Conservation (phyloP, 2,113 vertebrate genomes). For the Mus pahari region DNA sequence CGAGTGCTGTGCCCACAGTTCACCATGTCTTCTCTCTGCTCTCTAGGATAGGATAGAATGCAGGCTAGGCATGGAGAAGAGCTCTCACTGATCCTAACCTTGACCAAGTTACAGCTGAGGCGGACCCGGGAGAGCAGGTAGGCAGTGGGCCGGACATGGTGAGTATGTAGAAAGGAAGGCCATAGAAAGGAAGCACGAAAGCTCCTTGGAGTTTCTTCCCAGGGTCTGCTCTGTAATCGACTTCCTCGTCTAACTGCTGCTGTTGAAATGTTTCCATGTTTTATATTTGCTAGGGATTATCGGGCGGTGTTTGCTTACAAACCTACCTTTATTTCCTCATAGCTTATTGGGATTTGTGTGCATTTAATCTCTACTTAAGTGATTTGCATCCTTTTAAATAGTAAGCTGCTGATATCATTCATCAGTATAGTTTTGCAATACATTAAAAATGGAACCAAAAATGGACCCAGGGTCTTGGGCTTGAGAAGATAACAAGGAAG, state of each 20-base stretch:
- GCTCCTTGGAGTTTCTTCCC: neutral
- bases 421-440: neutral
- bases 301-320: neutral
- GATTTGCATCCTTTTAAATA: neutral
- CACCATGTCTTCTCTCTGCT: too few species aligned
- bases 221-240: neutral
- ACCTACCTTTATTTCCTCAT: neutral
- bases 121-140: neutral
- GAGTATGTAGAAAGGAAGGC: neutral
- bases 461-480: neutral
- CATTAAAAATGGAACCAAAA: neutral
- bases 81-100: neutral
- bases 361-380: neutral
- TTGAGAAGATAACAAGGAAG: neutral
- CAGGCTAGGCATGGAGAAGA: too few species aligned
- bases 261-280: neutral
- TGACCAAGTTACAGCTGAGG: neutral
- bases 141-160: rapidly evolving
- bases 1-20: neutral
- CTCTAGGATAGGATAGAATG: rapidly evolving
- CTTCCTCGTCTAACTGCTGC: neutral
- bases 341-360: neutral
- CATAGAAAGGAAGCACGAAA: rapidly evolving
- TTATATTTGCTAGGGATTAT: neutral
- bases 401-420: neutral